A percentile compares a stretch with the other conserved stretches of the same genome.
phyloP scores from a whole-genome alignment of 2,113 vertebrate species.

The Falcunculus frontatus region DNA sequence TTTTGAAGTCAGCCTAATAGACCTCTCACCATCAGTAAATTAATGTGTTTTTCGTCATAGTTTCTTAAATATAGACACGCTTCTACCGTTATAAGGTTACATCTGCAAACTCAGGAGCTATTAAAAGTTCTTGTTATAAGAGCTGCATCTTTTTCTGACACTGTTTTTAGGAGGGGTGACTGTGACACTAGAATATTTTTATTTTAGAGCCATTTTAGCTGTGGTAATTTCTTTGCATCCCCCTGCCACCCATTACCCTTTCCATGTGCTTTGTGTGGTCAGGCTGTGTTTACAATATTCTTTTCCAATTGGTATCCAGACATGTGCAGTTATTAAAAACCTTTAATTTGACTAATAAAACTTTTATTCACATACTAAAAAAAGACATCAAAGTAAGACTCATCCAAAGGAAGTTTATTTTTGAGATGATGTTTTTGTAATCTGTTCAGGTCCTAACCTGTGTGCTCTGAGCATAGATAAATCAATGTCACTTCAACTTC shows the following conservation, averaged over 20 bases:
- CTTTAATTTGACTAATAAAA: background rate
- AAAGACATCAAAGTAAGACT: background rate
- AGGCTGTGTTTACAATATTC: background rate
- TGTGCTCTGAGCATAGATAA: background rate
- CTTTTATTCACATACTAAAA: background rate
- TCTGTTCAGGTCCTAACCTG: background rate
- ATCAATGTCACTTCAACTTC: background rate
- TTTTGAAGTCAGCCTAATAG: background rate
- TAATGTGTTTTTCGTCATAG: rapidly evolving
- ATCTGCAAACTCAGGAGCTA: background rate
- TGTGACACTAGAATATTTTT: background rate
- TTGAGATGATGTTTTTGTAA: background rate
- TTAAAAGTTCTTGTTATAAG: background rate
- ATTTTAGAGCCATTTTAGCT: background rate
- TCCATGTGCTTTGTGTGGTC: background rate
- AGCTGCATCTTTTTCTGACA: background rate
- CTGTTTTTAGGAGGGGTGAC: background rate
- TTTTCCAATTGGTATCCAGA: background rate
- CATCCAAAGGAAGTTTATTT: background rate
- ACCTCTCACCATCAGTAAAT: background rate
- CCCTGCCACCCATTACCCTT: background rate
- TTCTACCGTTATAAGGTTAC: background rate
- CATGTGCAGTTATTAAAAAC: background rate
- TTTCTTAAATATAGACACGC: background rate
- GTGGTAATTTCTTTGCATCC: background rate